These are phyloP conservation scores for Rhaphigaster nebulosa DNA, from an alignment of 2,888 invertebrate species.

Conservation along the genomic window DNA sequence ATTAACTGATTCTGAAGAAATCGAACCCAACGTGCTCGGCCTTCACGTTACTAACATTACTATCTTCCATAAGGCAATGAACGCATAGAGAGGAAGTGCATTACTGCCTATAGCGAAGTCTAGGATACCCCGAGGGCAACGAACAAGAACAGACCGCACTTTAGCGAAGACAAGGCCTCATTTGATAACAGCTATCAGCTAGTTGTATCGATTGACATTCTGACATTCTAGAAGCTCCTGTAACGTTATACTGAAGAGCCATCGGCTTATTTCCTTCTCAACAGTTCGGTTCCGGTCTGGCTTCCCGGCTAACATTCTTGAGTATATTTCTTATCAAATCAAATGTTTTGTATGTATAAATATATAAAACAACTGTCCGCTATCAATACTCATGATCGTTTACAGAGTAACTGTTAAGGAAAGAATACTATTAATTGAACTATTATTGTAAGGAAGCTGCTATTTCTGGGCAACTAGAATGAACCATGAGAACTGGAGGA, in stretches of 20 bases:
- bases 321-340: neutral
- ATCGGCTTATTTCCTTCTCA: neutral
- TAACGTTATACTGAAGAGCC: neutral
- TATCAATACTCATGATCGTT: too few relatives aligned
- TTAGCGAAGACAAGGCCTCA: neutral
- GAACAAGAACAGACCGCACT: neutral
- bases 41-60: too few relatives aligned
- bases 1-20: too few relatives aligned
- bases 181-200: conserved; percentile 18
- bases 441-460: too few relatives aligned
- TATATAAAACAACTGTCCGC: too few relatives aligned
- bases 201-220: conserved; percentile 15
- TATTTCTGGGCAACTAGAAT: too few relatives aligned
- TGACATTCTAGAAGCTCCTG: neutral
- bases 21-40: too few relatives aligned
- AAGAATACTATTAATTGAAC: too few relatives aligned
- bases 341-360: neutral
- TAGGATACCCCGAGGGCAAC: neutral
- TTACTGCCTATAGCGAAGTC: too few relatives aligned
- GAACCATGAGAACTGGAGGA: too few relatives aligned
- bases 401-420: too few relatives aligned
- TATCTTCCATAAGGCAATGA: too few relatives aligned
- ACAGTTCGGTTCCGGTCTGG: neutral
- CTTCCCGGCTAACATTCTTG: neutral
- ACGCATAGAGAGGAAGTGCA: neutral